These are phyloP conservation scores for Eucera pruinosa DNA, from an alignment of 2,888 invertebrate genomes.

Conservation along the genomic window DNA sequence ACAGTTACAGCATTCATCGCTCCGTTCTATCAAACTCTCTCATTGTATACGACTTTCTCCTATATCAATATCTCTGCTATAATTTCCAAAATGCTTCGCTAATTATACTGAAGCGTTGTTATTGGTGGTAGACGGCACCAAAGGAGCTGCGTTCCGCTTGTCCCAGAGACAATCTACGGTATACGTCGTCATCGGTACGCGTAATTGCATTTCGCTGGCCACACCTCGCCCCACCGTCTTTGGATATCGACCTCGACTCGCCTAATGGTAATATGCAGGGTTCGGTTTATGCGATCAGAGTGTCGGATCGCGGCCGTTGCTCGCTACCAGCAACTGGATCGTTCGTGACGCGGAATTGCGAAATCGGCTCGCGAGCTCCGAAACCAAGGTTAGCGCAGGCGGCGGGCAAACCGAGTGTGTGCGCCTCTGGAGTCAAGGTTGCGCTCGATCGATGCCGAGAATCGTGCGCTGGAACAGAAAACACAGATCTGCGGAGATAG, in stretches of 20 bases:
- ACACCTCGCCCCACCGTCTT: conserved; percentile 58
- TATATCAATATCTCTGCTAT: no score
- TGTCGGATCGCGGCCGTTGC: conserved; percentile 25
- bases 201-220: conserved; percentile 77
- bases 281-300: conserved; percentile 61
- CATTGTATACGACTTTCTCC: no score
- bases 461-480: not conserved
- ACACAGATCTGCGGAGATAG: conserved; percentile 18
- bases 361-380: conserved; percentile 47
- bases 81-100: conserved; percentile 23
- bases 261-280: conserved; percentile 74
- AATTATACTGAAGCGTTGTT: conserved; percentile 53
- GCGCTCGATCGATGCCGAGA: conserved; percentile 33
- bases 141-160: no score
- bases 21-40: no score
- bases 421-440: conserved; percentile 40
- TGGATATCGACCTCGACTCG: conserved; percentile 63
- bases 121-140: conserved; percentile 31
- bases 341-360: conserved; percentile 53
- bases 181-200: conserved; percentile 58
- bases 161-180: no score
- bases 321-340: conserved; percentile 26
- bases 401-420: conserved; percentile 11
- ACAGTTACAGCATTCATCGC: no score
- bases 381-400: conserved; percentile 42